Conservation (phyloP, 2,888 invertebrate species). For the Latrodectus elegans region DNA sequence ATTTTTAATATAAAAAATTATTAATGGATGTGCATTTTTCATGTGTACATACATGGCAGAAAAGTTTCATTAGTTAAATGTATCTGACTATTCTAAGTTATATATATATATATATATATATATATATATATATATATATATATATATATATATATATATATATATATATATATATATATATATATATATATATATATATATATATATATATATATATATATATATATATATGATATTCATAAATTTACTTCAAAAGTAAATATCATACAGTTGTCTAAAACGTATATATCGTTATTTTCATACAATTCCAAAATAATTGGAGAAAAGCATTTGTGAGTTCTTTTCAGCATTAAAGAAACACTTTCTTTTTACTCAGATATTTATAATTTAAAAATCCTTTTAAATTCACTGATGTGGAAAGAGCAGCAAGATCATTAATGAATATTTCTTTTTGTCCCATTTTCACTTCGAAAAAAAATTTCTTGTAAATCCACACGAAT, state of each 20-base stretch:
- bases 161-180: too few species aligned
- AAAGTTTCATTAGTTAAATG: too few species aligned
- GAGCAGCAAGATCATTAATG: conserved; percentile 41
- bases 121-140: too few species aligned
- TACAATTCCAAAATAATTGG: conserved; percentile 17
- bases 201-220: too few species aligned
- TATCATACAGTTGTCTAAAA: not conserved
- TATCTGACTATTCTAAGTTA: too few species aligned
- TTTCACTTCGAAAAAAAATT: not conserved
- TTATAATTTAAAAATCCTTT: conserved; percentile 10
- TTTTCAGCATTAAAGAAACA: not conserved
- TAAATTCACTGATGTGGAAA: conserved; percentile 27
- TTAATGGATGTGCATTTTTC: too few species aligned
- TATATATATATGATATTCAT: too few species aligned
- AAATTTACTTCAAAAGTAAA: not conserved
- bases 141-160: too few species aligned
- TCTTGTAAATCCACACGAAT: not conserved
- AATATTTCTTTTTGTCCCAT: conserved; percentile 9
- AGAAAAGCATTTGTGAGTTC: conserved; percentile 11
- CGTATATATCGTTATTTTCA: not conserved
- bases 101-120: too few species aligned
- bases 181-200: too few species aligned
- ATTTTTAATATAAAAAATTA: too few species aligned
- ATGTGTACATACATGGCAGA: too few species aligned
- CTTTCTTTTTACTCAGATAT: not conserved